A percentile compares a stretch with the other conserved stretches of the same genome.
Evolutionary conservation across 2,888 invertebrate species (phyloP).

Genomic region (Brachyopa scutellaris): DNA sequence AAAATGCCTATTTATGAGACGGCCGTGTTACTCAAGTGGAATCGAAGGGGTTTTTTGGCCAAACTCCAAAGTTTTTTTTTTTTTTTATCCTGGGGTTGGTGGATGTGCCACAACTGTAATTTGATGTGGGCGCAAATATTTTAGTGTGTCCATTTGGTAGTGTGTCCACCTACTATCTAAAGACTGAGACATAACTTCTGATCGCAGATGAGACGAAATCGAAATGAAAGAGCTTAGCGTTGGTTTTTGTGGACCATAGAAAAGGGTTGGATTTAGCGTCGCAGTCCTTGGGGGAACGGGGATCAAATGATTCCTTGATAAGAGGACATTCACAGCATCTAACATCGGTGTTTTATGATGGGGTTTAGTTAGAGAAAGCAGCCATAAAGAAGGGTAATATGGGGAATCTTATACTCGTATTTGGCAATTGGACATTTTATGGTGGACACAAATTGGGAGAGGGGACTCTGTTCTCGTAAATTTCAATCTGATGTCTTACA

Average conservation of each 20-base stretch:
- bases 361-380: slow-evolving; percentile 51
- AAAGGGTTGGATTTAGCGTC: slow-evolving; percentile 58
- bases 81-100: no score
- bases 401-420: slow-evolving; percentile 47
- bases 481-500: no score
- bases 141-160: slow-evolving; percentile 81
- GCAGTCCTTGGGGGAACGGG: slow-evolving; percentile 49
- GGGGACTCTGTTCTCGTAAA: no score
- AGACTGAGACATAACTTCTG: slow-evolving; percentile 81
- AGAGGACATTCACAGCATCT: slow-evolving; percentile 70
- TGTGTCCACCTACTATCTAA: slow-evolving; percentile 79
- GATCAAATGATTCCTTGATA: slow-evolving; percentile 52
- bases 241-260: neutral
- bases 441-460: neutral
- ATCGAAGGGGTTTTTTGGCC: slow-evolving; percentile 28
- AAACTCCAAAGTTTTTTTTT: slow-evolving; percentile 11
- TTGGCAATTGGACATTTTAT: slow-evolving; percentile 52
- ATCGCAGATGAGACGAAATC: slow-evolving; percentile 78
- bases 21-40: slow-evolving; percentile 51
- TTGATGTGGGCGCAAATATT: slow-evolving; percentile 77
- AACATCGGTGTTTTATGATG: slow-evolving; percentile 68
- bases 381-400: slow-evolving; percentile 56
- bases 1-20: slow-evolving; percentile 72
- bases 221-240: slow-evolving; percentile 65
- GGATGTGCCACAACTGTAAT: slow-evolving; percentile 57